Percentiles rank a stretch among this genome's conserved stretches.
Evolutionary conservation across 1,140 invertebrate genomes (phyloP).

Genomic region (Ganaspis sp.): DNA sequence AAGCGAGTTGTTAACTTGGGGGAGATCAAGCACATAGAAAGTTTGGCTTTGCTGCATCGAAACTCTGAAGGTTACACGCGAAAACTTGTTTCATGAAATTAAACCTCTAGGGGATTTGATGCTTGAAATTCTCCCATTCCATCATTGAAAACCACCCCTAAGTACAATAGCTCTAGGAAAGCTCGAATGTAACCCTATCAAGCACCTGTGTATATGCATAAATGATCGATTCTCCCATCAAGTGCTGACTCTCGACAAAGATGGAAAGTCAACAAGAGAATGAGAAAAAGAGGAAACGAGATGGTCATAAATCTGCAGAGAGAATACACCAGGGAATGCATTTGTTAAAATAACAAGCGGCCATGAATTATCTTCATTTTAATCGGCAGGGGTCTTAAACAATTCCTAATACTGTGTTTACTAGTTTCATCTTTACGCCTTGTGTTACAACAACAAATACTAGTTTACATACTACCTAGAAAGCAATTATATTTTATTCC

Average conservation of each 20-base stretch:
- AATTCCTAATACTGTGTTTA: background rate
- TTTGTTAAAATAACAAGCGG: constrained; percentile 3
- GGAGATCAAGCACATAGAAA: background rate
- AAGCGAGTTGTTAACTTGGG: constrained; percentile 17
- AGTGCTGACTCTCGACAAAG: constrained; percentile 6
- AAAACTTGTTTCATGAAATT: constrained; percentile 28
- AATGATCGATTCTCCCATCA: background rate
- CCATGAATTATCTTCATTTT: background rate
- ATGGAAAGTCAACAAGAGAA: background rate
- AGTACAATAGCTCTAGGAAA: constrained; percentile 20
- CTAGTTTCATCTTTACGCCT: background rate
- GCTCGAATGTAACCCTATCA: constrained; percentile 24
- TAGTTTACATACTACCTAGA: background rate
- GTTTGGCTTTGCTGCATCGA: constrained; percentile 14
- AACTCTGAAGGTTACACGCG: constrained; percentile 27
- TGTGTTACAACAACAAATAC: background rate
- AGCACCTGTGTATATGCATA: constrained; percentile 21
- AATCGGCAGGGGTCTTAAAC: background rate
- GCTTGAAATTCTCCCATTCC: constrained; percentile 8
- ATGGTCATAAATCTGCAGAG: background rate
- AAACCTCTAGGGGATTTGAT: constrained; percentile 25
- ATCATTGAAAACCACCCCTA: constrained; percentile 13
- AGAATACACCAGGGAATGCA: constrained; percentile 2
- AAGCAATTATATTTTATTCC: background rate
- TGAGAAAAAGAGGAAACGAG: background rate